Conservation (phyloP, 2,888 invertebrate genomes). For the Cistogaster globosa region DNA sequence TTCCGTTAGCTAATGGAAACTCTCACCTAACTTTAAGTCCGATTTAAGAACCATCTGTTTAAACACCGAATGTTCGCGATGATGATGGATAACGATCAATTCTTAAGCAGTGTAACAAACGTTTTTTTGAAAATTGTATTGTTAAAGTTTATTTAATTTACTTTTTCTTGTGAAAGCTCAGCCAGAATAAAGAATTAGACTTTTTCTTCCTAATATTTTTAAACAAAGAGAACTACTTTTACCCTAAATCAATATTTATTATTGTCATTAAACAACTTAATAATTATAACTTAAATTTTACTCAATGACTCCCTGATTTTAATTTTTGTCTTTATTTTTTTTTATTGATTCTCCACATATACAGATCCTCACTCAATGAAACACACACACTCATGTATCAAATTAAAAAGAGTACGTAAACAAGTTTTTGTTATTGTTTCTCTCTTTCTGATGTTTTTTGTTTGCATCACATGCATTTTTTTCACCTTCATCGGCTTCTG, state of each 20-base stretch:
- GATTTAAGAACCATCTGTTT: too few relatives aligned
- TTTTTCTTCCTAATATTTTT: slow-evolving; percentile 1
- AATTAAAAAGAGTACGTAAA: background rate
- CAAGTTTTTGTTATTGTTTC: slow-evolving; percentile 16
- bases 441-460: slow-evolving; percentile 13
- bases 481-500: background rate
- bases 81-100: too few relatives aligned
- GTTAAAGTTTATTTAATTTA: too few relatives aligned
- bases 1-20: too few relatives aligned
- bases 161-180: too few relatives aligned
- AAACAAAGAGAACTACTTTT: slow-evolving; percentile 4
- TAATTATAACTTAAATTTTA: slow-evolving; percentile 15
- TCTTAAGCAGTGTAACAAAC: too few relatives aligned
- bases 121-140: too few relatives aligned
- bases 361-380: slow-evolving; percentile 1
- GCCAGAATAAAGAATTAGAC: too few relatives aligned
- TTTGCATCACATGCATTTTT: slow-evolving; percentile 9
- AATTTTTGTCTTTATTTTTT: background rate
- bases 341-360: background rate
- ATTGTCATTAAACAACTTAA: slow-evolving; percentile 16
- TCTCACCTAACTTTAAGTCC: too few relatives aligned
- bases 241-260: slow-evolving; percentile 17
- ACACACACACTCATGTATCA: background rate
- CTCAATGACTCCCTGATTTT: slow-evolving; percentile 18
- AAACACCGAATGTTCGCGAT: too few relatives aligned